Conservation (phyloP, 2,888 invertebrate species). For the Halictus quadricinctus region DNA sequence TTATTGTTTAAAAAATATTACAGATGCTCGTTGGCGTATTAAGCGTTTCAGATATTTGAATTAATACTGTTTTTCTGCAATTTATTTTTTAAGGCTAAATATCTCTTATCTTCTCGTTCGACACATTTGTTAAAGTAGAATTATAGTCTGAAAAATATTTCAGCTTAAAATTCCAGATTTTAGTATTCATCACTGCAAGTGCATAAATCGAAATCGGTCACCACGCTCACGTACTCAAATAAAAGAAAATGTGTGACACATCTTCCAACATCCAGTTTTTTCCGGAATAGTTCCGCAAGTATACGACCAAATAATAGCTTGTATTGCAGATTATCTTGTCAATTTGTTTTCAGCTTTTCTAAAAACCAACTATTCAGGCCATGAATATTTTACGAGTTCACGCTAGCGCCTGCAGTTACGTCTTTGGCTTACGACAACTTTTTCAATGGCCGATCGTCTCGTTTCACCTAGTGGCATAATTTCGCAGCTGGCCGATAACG, state of each 20-base stretch:
- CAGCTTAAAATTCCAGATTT: no score
- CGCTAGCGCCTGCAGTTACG: neutral
- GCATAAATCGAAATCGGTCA: neutral
- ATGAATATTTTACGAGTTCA: conserved; percentile 3
- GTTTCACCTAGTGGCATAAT: conserved; percentile 49
- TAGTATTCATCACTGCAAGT: no score
- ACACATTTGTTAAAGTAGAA: neutral
- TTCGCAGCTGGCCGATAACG: neutral
- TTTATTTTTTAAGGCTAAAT: neutral
- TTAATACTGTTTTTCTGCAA: neutral
- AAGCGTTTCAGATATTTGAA: neutral
- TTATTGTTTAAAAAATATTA: no score
- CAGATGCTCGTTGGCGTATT: no score
- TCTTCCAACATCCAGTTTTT: neutral
- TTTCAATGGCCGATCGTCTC: neutral
- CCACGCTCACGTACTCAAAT: neutral
- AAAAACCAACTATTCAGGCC: conserved; percentile 25
- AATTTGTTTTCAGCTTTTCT: neutral
- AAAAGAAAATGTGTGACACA: neutral
- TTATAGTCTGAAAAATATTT: no score
- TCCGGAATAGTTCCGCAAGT: neutral
- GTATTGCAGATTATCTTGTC: neutral
- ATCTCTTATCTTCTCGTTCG: neutral
- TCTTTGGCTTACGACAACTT: neutral
- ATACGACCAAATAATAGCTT: neutral